phyloP scores from a whole-genome alignment of 2,113 vertebrate species.

The Gymnarchus niloticus region DNA sequence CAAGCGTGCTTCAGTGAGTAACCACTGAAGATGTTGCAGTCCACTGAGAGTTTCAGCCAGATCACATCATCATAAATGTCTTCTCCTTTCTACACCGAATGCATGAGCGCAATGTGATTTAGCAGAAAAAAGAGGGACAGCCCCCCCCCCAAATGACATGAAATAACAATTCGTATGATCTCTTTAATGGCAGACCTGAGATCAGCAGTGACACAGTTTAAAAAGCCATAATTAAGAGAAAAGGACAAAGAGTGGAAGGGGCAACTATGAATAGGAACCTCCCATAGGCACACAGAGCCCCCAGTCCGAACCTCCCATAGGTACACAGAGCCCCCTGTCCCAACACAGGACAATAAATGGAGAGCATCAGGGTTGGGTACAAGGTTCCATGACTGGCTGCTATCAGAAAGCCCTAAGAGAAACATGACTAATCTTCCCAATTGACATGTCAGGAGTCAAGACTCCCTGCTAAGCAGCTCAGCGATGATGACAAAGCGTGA shows the following conservation, averaged over 20 bases:
- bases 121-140: background rate
- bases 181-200: background rate
- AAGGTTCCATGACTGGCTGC: background rate
- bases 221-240: background rate
- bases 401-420: background rate
- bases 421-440: too few relatives aligned
- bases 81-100: background rate
- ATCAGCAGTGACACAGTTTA: background rate
- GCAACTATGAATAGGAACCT: too few relatives aligned
- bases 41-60: constrained; percentile 28
- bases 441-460: too few relatives aligned
- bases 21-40: constrained; percentile 39
- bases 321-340: background rate
- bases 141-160: background rate
- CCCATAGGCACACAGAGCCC: background rate
- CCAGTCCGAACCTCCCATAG: background rate
- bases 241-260: background rate
- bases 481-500: too few relatives aligned
- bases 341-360: background rate
- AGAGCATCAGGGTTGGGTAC: background rate
- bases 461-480: too few relatives aligned
- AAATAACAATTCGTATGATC: background rate
- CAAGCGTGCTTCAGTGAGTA: constrained; percentile 36
- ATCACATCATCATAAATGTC: background rate
- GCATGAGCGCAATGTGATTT: background rate